phyloP scores from a whole-genome alignment of 2,888 invertebrate genomes.

The Torymus texanus region DNA sequence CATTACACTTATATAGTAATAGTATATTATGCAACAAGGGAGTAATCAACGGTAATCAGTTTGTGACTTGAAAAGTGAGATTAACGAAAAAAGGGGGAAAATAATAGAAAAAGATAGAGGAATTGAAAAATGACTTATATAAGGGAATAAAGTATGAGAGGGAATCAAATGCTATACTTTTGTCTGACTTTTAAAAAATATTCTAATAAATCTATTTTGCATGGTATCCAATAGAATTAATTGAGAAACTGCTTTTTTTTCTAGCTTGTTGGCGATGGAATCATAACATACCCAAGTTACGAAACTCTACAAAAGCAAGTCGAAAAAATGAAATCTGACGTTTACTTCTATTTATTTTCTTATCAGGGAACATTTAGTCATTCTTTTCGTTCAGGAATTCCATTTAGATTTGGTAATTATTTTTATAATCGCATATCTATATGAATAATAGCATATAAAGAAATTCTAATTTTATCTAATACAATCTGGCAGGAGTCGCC shows the following conservation, averaged over 20 bases:
- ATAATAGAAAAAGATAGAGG: too few species aligned
- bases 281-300: conserved; percentile 60
- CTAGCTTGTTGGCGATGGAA: conserved; percentile 62
- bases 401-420: conserved; percentile 61
- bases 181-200: too few species aligned
- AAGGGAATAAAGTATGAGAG: too few species aligned
- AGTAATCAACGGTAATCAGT: too few species aligned
- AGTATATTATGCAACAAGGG: too few species aligned
- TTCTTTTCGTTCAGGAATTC: conserved; percentile 51
- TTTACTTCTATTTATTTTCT: conserved; percentile 64
- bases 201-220: background rate
- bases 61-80: too few species aligned
- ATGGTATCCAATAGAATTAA: background rate
- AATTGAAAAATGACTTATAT: too few species aligned
- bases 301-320: conserved; percentile 56
- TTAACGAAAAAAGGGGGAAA: too few species aligned
- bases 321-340: conserved; percentile 62
- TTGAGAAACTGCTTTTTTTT: background rate
- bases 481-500: conserved; percentile 58
- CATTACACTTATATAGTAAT: too few species aligned
- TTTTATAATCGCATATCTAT: background rate
- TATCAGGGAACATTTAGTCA: conserved; percentile 66
- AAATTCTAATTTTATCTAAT: background rate
- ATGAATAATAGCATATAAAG: background rate
- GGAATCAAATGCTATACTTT: too few species aligned